Percentiles rank a stretch among this genome's conserved stretches.
Conservation (phyloP, 53 echinoderm and acorn worm genomes). For the Arbacia lixula region DNA sequence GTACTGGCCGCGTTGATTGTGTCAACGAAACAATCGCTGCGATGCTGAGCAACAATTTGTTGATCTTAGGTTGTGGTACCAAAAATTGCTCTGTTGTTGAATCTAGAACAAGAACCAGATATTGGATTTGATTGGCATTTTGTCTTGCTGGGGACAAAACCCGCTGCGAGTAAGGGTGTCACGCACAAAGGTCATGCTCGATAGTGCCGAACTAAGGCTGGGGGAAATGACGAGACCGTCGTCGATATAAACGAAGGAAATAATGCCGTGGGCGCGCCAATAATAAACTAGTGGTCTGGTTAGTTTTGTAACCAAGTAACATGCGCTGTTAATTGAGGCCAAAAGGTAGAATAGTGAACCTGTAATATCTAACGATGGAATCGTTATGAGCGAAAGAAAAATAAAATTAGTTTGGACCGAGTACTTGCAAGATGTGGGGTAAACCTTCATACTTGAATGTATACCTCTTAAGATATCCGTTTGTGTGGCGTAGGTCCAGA, state of each 20-base stretch:
- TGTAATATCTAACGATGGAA: too few species aligned
- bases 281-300: constrained; percentile 50
- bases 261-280: constrained; percentile 15
- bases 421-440: too few species aligned
- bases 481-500: too few species aligned
- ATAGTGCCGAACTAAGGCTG: background rate
- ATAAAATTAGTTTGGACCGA: too few species aligned
- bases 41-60: constrained; percentile 4
- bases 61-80: constrained; percentile 25
- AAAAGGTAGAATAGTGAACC: too few species aligned
- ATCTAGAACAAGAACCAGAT: constrained; percentile 25
- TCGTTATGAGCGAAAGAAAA: too few species aligned
- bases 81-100: constrained; percentile 15
- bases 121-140: constrained; percentile 29
- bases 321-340: constrained; percentile 40
- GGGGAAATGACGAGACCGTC: constrained; percentile 36
- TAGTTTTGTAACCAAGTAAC: constrained; percentile 48
- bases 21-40: background rate
- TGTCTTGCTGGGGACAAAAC: constrained; percentile 47
- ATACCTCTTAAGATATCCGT: too few species aligned
- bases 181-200: constrained; percentile 1
- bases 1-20: background rate
- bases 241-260: constrained; percentile 46
- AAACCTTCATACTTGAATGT: too few species aligned
- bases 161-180: constrained; percentile 22